Percentiles rank a stretch among this genome's conserved stretches.
phyloP scores from a whole-genome alignment of 1,140 invertebrate genomes.

The Pogonus chalceus region DNA sequence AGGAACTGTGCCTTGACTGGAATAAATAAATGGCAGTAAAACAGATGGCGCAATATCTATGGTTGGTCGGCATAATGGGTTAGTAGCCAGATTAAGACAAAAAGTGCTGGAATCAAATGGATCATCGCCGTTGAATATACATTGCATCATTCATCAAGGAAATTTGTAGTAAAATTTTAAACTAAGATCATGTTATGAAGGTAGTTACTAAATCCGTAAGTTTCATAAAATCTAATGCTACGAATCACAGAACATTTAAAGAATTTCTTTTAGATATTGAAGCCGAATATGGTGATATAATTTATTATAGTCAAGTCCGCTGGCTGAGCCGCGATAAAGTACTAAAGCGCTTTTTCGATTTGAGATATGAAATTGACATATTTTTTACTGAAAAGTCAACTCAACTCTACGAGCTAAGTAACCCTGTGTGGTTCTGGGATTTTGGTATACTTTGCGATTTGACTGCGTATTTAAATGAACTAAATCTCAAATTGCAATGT shows the following conservation, averaged over 20 bases:
- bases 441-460: not conserved
- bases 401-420: not conserved
- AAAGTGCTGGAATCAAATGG: not conserved
- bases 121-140: not conserved
- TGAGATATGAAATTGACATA: not conserved
- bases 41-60: not conserved
- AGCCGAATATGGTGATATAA: not conserved
- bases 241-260: not conserved
- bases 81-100: too few species aligned
- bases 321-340: not conserved
- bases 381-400: not conserved
- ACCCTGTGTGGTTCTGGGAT: not conserved
- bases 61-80: too few species aligned
- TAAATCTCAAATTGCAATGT: too few species aligned
- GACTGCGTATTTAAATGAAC: not conserved
- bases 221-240: too few species aligned
- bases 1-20: not conserved
- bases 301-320: not conserved
- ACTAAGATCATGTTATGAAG: not conserved
- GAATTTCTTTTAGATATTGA: not conserved
- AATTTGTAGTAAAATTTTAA: not conserved
- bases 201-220: not conserved
- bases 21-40: not conserved
- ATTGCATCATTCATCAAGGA: not conserved
- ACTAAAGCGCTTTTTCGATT: not conserved